phyloP scores from a whole-genome alignment of 2,113 vertebrate species.

The Hystrix brachyura region DNA sequence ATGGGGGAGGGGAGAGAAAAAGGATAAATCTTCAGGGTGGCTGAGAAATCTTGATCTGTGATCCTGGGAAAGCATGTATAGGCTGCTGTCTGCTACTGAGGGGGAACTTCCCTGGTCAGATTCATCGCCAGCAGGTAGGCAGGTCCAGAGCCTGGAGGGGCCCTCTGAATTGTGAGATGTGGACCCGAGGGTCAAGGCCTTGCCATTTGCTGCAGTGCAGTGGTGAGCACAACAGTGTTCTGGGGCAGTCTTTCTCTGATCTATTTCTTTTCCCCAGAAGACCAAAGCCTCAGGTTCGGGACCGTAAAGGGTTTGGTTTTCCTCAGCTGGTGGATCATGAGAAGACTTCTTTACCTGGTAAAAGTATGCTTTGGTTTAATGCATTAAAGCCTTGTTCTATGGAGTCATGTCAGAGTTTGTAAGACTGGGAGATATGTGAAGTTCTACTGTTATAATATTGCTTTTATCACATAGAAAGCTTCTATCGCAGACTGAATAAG shows the following conservation, averaged over 20 bases:
- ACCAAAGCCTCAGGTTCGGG: not conserved
- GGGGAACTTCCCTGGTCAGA: not conserved
- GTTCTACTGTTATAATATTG: not conserved
- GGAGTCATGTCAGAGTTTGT: not conserved
- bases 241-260: not conserved
- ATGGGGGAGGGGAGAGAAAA: not conserved
- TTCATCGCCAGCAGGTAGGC: not conserved
- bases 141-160: not conserved
- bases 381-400: not conserved
- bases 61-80: not conserved
- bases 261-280: not conserved
- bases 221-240: not conserved
- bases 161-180: not conserved
- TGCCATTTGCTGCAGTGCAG: not conserved
- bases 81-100: not conserved
- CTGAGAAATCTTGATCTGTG: not conserved
- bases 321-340: not conserved
- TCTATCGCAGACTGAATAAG: not conserved
- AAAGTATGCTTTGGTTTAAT: not conserved
- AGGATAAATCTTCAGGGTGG: not conserved
- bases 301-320: not conserved
- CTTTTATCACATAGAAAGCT: not conserved
- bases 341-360: not conserved
- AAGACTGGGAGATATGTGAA: not conserved
- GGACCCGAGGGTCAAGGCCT: not conserved